Percentiles rank a stretch among this genome's conserved stretches.
phyloP scores from a whole-genome alignment of 2,113 vertebrate genomes.

The Acrocephalus kingi region DNA sequence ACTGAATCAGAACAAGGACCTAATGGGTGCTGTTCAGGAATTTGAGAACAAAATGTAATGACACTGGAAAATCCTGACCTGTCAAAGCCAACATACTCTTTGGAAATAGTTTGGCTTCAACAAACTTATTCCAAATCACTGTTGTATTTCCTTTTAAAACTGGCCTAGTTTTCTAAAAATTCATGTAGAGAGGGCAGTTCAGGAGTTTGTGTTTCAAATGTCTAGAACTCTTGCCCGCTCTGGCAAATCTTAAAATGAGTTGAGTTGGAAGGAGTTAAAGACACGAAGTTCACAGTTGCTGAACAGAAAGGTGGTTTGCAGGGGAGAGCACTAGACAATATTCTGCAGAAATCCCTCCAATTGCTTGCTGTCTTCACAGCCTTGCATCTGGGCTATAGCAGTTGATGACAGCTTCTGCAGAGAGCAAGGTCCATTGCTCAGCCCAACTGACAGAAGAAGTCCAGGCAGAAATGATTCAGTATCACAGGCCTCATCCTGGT shows the following conservation, averaged over 20 bases:
- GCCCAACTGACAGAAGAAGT: not conserved
- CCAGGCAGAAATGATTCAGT: not conserved
- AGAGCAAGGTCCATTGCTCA: not conserved
- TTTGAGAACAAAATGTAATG: not conserved
- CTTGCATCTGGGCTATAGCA: not conserved
- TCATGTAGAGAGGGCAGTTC: not conserved
- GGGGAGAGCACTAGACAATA: not conserved
- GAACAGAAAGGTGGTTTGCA: not conserved
- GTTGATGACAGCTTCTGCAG: not conserved
- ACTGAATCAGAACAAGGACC: not conserved
- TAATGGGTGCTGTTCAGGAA: not conserved
- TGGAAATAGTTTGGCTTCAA: not conserved
- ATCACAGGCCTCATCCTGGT: not conserved
- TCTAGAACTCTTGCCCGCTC: not conserved
- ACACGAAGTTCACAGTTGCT: not conserved
- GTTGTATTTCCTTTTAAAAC: not conserved
- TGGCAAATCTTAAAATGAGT: not conserved
- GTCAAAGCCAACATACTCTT: not conserved
- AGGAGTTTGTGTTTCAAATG: not conserved
- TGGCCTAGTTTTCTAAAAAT: not conserved
- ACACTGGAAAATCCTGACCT: not conserved
- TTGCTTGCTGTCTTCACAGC: not conserved
- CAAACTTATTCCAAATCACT: not conserved
- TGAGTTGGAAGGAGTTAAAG: not conserved
- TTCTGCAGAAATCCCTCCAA: not conserved